Evolutionary conservation across 1,140 invertebrate genomes (phyloP), one percentile per base, ranked within the genome.

Genomic region (Drosophila pallidifrons): DNA sequence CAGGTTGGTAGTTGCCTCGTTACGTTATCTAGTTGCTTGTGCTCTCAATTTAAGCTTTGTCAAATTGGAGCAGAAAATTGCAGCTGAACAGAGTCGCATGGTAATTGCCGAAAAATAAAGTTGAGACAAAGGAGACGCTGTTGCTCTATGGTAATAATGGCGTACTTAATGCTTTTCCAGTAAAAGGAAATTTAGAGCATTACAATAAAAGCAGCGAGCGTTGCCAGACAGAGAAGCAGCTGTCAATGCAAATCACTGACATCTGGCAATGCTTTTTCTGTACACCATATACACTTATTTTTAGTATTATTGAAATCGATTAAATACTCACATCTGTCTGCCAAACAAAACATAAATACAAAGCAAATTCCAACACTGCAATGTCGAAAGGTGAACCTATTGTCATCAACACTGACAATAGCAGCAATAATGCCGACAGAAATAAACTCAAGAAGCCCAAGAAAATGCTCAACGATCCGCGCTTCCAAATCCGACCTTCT

Each of bases 401-500:
- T 3, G 16, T 32, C 13, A 16, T 30, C 10, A 4, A 41, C 20
- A 38, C 5, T 2, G 28, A 30, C 2, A 7, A 25, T 16, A 2
- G 35, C 8, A 51, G n/a, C 3, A 35, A 10, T 61, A n/a, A 32
- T 13, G 63, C 13, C n/a, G 20, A 51, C 13, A 10, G 38, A n/a
- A 28, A 32, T 5, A 61, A 49, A 1, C 41, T 28, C 4, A 58
- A 35, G 6, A 61, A 54, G n/a, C 61, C 65, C 15, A 57, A 35
- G 25, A 77, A 80, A 13, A 5, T 77, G 38, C 46, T 87, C 66
- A 94, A 96, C 79, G 96, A 97, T 93, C 95, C 95, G 51, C 94
- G 94, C 78, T 97, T 95, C 93, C 93, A 95, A 43, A 97, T 98
- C 60, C 96, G 94, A 63, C 96, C 97, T 0, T 86, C 95, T 65